Base-by-base conservation (phyloP, 1,140 invertebrate genomes). In the Laodelphax striatellus region DNA sequence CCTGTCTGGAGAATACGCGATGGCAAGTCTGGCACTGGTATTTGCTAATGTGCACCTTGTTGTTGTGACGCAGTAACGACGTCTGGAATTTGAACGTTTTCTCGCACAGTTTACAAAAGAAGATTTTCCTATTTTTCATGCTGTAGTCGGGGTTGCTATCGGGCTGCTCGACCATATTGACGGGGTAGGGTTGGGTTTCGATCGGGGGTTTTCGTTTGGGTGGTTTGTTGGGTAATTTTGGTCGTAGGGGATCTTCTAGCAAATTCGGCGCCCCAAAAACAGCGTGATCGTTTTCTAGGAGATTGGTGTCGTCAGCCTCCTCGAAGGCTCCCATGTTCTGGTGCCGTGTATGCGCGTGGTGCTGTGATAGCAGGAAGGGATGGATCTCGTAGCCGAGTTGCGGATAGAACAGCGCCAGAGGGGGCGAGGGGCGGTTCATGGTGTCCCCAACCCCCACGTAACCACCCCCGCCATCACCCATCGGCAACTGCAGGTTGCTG, bases 1-100 rank as follows among this genome's bases (percentile, higher is more conserved):
- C 64, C 38, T 68, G 67, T 21, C 67, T 57, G 28, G 67, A 68
- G 58, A 68, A 68, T 4, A 68, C 67, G 52, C 67, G 61, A 52
- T 63, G 62, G 41, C 67, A 68, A 28, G 67, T 66, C 13, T 63
- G 63, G 59, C 67, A 68, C 43, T 64, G 64, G 38, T 68, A 68
- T 42, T 66, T 67, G 57, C 65, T 64, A 34, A 67, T 67, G 41
- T 68, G 67, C 13, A 68, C 66, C 50, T 68, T 68, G 46, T 67
- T 68, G 24, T 68, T 68, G 46, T 68, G 67, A 34, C 67, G 64
- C 10, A 67, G 61, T n/a, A 68, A 55, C 3, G 67, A 68, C 24
- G 67, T 68, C 41, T 67, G 66, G 43, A 67, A 68, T 46, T 68
- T 67, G 46, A 68, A 68, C 8, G 66, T 55, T 60, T 68, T 68